Evolutionary conservation across 1,140 invertebrate genomes (phyloP).

Genomic region (Sesamia nonagrioides): DNA sequence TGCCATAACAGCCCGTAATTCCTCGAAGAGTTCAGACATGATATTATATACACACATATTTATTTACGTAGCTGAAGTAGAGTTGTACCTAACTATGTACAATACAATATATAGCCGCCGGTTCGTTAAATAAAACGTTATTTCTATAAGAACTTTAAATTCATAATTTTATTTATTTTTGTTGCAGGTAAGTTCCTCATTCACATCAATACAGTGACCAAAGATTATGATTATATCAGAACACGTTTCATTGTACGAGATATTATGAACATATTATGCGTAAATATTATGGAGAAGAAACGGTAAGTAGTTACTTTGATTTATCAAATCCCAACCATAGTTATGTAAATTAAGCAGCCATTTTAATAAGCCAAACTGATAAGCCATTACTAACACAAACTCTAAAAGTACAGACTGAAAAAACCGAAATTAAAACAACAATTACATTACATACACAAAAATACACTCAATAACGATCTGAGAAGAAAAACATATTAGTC

Average conservation of each 20-base stretch:
- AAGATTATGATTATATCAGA: neutral
- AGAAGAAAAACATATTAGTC: slow-evolving; percentile 23
- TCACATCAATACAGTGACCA: neutral
- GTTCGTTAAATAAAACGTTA: too few relatives aligned
- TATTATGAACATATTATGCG: too few relatives aligned
- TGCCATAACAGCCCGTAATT: too few relatives aligned
- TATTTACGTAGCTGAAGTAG: neutral
- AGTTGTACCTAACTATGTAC: too few relatives aligned
- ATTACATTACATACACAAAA: neutral
- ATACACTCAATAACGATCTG: neutral
- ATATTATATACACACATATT: too few relatives aligned
- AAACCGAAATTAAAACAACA: neutral
- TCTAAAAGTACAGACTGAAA: neutral
- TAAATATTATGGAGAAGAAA: neutral
- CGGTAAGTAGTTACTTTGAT: neutral
- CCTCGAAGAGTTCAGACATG: too few relatives aligned
- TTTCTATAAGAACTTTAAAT: neutral
- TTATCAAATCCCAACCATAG: too few relatives aligned
- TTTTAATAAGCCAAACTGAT: neutral
- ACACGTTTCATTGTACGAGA: neutral
- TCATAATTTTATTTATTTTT: slow-evolving; percentile 30
- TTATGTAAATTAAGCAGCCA: too few relatives aligned
- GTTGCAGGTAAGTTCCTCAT: slow-evolving; percentile 28
- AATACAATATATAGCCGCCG: too few relatives aligned
- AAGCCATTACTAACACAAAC: neutral